Conservation (phyloP, 2,888 invertebrate genomes). For the Cantharis rustica region DNA sequence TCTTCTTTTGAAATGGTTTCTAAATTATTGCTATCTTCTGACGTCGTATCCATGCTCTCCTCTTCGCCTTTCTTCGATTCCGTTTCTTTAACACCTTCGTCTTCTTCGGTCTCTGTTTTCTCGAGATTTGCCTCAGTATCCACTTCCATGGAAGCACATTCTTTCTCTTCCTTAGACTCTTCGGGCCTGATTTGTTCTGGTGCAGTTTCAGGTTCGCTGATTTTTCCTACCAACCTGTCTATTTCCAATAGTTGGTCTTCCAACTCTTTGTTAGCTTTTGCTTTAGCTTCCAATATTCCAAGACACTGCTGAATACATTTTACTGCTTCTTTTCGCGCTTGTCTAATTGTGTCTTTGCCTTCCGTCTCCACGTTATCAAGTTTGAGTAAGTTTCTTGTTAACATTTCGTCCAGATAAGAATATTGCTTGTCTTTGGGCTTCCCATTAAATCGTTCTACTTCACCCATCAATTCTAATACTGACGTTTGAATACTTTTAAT, state of each 20-base stretch:
- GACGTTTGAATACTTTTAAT: conserved; percentile 82
- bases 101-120: neutral
- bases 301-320: conserved; percentile 87
- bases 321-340: conserved; percentile 86
- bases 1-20: neutral
- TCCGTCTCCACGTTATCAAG: conserved; percentile 92
- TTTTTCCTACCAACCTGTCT: conserved; percentile 25
- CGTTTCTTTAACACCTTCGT: neutral
- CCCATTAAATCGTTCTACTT: conserved; percentile 76
- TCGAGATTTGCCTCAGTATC: neutral
- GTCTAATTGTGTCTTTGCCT: conserved; percentile 86
- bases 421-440: conserved; percentile 80
- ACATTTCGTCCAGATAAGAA: conserved; percentile 91
- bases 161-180: conserved; percentile 13
- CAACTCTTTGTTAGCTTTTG: conserved; percentile 56
- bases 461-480: conserved; percentile 75
- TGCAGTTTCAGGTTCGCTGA: conserved; percentile 23
- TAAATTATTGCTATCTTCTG: neutral
- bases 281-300: conserved; percentile 79
- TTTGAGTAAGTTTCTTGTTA: conserved; percentile 88
- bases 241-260: conserved; percentile 19
- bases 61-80: neutral
- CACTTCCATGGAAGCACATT: neutral
- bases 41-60: neutral
- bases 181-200: no score